Evolutionary conservation across 2,113 vertebrate genomes (phyloP).

Genomic region (Dasypus novemcinctus): DNA sequence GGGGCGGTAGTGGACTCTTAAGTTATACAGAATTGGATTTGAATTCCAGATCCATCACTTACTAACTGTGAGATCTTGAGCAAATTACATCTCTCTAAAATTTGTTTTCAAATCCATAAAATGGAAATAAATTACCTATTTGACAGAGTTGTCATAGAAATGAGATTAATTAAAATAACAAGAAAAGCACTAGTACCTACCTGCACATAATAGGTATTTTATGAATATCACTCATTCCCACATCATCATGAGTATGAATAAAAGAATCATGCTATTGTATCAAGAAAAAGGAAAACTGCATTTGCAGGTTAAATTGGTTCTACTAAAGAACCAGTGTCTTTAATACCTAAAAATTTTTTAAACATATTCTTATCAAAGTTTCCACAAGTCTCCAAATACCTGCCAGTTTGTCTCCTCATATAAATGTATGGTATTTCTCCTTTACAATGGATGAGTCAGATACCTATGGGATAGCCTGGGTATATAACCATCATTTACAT

Average conservation of each 20-base stretch:
- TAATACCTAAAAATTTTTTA: constrained; percentile 4
- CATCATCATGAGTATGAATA: not conserved
- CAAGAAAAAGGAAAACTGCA: not conserved
- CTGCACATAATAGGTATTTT: not conserved
- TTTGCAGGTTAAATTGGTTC: not conserved
- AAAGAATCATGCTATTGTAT: not conserved
- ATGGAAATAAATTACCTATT: not conserved
- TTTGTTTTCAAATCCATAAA: constrained; percentile 9
- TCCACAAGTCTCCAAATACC: not conserved
- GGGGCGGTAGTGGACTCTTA: not conserved
- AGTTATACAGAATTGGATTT: not conserved
- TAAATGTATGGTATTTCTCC: not conserved
- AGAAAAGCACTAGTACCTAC: constrained; percentile 2
- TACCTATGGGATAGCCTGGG: not conserved
- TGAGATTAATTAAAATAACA: not conserved
- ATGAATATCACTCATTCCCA: not conserved
- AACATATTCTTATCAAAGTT: not conserved
- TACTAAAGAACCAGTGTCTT: not conserved
- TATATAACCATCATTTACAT: not conserved
- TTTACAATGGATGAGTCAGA: not conserved
- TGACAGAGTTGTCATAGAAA: constrained; percentile 19
- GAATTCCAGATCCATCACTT: not conserved
- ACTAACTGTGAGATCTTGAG: not conserved
- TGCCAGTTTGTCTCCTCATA: not conserved
- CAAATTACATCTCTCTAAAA: not conserved